A percentile compares a stretch with the other conserved stretches of the same genome.
These are phyloP conservation scores for Protodeltote pygarga DNA, from an alignment of 2,888 invertebrate genomes.

Conservation along the genomic window DNA sequence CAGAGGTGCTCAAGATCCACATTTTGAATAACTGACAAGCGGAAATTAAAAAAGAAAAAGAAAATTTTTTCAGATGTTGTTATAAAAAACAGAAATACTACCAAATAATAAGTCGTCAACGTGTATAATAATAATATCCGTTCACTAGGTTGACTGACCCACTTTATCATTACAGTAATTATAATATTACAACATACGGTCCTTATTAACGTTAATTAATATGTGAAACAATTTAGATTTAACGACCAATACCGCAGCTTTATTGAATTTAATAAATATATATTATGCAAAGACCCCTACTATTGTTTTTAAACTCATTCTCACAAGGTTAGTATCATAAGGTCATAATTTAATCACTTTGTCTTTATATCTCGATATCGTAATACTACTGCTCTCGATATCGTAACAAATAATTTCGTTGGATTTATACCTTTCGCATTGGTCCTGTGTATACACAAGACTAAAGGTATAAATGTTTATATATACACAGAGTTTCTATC, in stretches of 20 bases:
- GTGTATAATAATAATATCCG: background rate
- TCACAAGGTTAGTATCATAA: no score
- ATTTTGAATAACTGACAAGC: no score
- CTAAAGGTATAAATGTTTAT: no score
- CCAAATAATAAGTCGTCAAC: no score
- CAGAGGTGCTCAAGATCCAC: no score
- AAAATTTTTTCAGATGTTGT: background rate
- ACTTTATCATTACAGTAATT: background rate
- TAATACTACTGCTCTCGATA: background rate
- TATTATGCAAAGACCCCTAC: constrained; percentile 7
- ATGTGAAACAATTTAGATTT: constrained; percentile 21
- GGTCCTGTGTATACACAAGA: no score
- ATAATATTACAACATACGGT: constrained; percentile 3
- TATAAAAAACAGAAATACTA: no score
- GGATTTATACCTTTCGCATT: no score
- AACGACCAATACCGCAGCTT: constrained; percentile 26
- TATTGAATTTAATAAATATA: constrained; percentile 36
- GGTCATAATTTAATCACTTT: no score
- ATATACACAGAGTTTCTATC: no score
- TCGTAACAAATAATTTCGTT: background rate
- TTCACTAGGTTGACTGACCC: background rate
- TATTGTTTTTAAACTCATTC: no score
- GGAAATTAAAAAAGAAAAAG: constrained; percentile 47
- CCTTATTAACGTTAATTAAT: constrained; percentile 13
- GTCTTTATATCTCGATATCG: no score